Conservation (phyloP, 30 jellyfish, hydroid and myxozoan species). For the Aurelia sp. region DNA sequence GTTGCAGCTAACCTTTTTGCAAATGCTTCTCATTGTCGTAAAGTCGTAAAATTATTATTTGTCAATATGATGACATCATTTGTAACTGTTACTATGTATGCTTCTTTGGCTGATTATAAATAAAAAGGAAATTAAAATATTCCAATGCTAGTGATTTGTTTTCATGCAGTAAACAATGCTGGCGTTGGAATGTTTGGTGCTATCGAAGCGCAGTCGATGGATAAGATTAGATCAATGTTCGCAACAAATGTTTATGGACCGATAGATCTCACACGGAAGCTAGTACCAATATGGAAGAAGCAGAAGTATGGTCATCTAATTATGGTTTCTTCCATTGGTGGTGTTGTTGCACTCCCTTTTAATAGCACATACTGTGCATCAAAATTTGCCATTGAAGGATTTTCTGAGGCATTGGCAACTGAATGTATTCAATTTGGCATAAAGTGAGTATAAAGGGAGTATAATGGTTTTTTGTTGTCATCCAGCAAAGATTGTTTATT, state of each 20-base stretch:
- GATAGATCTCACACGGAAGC: constrained; percentile 50
- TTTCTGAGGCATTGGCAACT: constrained; percentile 55
- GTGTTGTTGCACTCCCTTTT: constrained; percentile 54
- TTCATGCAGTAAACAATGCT: constrained; percentile 65
- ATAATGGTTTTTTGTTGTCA: too few species aligned
- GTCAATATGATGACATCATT: too few species aligned
- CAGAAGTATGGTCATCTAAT: constrained; percentile 45
- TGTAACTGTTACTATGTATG: too few species aligned
- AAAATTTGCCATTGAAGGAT: constrained; percentile 70
- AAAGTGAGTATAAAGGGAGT: constrained; percentile 42
- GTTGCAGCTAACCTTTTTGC: too few species aligned
- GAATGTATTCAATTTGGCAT: constrained; percentile 39
- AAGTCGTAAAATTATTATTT: too few species aligned
- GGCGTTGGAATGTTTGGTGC: constrained; percentile 70
- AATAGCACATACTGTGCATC: constrained; percentile 65
- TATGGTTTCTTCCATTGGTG: constrained; percentile 59
- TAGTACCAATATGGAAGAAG: constrained; percentile 49
- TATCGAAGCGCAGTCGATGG: constrained; percentile 51
- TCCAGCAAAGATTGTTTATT: too few species aligned
- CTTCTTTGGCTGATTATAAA: too few species aligned
- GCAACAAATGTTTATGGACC: constrained; percentile 67
- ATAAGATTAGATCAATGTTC: constrained; percentile 29
- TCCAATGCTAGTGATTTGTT: not conserved
- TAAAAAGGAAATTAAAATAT: too few species aligned
- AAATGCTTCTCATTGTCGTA: too few species aligned